Evolutionary conservation across 2,888 invertebrate genomes (phyloP).

Genomic region (Eucriotettix oculatus): DNA sequence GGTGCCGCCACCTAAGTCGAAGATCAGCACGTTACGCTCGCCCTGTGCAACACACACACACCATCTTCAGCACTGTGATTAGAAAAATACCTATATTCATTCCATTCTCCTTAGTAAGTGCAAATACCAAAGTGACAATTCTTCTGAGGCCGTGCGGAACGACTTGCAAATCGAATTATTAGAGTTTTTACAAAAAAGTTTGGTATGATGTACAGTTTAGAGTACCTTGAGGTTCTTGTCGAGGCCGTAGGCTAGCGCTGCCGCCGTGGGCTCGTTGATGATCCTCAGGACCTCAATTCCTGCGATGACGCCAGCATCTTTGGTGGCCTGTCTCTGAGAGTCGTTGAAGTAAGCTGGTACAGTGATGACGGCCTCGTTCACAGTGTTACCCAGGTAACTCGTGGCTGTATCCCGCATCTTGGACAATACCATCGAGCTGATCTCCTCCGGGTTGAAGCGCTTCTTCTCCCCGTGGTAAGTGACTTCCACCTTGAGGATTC

Average conservation of each 20-base stretch:
- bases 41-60: background rate
- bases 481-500: conserved; percentile 44
- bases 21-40: conserved; percentile 27
- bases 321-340: conserved; percentile 29
- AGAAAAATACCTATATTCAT: no score
- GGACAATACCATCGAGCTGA: conserved; percentile 38
- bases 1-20: conserved; percentile 34
- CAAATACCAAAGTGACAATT: no score
- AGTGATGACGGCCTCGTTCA: conserved; percentile 36
- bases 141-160: no score
- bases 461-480: conserved; percentile 26
- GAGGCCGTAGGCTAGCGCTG: background rate
- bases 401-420: conserved; percentile 41
- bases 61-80: no score
- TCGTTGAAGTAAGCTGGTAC: conserved; percentile 49
- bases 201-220: no score
- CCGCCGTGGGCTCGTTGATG: background rate
- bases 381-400: conserved; percentile 24
- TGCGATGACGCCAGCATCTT: background rate
- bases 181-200: no score
- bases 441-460: conserved; percentile 31
- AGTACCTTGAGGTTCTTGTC: background rate
- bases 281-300: background rate
- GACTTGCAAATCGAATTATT: no score
- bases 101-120: no score